Evolutionary conservation across 1,140 invertebrate genomes (phyloP).

Genomic region (Anoplolepis gracilipes): DNA sequence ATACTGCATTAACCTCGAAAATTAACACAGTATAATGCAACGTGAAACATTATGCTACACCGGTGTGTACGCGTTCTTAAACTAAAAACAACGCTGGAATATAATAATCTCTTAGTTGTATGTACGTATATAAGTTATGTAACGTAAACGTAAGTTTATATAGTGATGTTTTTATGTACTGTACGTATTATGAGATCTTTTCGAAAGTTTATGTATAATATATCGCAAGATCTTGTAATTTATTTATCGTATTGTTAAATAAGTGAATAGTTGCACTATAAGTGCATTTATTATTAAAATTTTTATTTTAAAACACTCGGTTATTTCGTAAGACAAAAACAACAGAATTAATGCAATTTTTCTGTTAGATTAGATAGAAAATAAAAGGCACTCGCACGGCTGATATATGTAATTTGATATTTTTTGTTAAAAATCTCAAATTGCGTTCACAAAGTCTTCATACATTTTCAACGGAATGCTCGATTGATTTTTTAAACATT

Average conservation of each 20-base stretch:
- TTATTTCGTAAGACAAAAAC: neutral
- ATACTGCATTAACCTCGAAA: constrained; percentile 52
- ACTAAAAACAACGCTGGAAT: constrained; percentile 40
- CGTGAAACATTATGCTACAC: constrained; percentile 26
- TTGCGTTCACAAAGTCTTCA: neutral
- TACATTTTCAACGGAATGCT: neutral
- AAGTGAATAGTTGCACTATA: neutral
- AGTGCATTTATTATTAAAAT: neutral
- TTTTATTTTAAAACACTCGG: too few species aligned
- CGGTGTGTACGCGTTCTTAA: neutral
- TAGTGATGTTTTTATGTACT: constrained; percentile 17
- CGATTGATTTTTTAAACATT: constrained; percentile 6
- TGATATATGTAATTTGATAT: neutral
- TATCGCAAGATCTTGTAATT: neutral
- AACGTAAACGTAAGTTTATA: constrained; percentile 2
- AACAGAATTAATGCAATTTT: neutral
- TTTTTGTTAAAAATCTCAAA: constrained; percentile 21
- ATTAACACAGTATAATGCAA: constrained; percentile 53
- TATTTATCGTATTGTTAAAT: constrained; percentile 1
- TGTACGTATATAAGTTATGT: neutral
- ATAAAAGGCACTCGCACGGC: neutral
- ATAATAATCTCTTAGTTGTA: constrained; percentile 35
- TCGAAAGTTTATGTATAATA: neutral
- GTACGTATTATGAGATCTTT: neutral
- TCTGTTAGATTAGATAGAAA: neutral